Conservation (phyloP, 2,113 vertebrate species). For the Periophthalmus modestus region DNA sequence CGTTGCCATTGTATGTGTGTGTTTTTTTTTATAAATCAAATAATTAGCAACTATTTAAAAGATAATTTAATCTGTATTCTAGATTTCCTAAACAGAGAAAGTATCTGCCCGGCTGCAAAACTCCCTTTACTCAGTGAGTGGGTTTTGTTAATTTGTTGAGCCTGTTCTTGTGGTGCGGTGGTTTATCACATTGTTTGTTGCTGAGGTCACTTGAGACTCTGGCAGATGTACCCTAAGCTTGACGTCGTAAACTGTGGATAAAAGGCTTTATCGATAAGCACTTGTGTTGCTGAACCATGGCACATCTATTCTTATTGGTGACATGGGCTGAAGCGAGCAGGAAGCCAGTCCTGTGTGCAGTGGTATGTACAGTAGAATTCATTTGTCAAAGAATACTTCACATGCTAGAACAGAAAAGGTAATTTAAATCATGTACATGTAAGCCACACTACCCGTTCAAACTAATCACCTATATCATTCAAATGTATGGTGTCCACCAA, state of each 20-base stretch:
- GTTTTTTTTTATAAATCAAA: not conserved
- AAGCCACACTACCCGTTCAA: not conserved
- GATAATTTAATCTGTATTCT: not conserved
- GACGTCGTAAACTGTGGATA: constrained; percentile 15
- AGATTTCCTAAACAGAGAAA: not conserved
- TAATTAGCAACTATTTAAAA: not conserved
- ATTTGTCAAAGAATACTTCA: not conserved
- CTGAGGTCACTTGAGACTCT: constrained; percentile 24
- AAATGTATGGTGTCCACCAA: not conserved
- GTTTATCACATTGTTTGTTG: constrained; percentile 6
- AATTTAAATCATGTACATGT: not conserved
- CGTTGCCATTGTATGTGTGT: too few species aligned
- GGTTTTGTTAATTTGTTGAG: constrained; percentile 11
- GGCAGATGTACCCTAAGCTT: constrained; percentile 13
- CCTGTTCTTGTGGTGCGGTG: not conserved
- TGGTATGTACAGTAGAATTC: not conserved
- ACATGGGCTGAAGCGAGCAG: not conserved
- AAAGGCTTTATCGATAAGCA: constrained; percentile 23
- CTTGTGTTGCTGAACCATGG: not conserved
- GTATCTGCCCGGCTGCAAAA: not conserved
- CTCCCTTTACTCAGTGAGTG: not conserved
- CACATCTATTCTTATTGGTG: not conserved
- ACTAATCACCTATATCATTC: not conserved
- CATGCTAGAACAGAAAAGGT: not conserved
- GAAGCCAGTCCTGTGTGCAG: not conserved